Evolutionary conservation across 2,113 vertebrate species (phyloP).

Genomic region (Formicarius rufipectus): DNA sequence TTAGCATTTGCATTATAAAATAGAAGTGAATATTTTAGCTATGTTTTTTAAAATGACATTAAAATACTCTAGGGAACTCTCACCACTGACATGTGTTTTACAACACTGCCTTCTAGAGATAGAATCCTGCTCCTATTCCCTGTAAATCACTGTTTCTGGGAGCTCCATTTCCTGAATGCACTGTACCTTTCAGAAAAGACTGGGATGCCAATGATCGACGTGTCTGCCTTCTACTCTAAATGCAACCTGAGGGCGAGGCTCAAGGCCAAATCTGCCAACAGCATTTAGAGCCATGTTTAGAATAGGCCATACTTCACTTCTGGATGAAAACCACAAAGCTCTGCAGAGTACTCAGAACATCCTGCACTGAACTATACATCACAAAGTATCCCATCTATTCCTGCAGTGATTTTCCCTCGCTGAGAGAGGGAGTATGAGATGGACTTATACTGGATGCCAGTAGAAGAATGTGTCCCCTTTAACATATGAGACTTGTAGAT

Average conservation of each 20-base stretch:
- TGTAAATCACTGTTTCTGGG: background rate
- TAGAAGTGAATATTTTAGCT: conserved; percentile 13
- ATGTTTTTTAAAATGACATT: background rate
- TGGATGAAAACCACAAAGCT: background rate
- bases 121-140: background rate
- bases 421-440: fast-evolving
- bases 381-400: background rate
- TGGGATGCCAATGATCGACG: background rate
- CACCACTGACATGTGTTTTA: conserved; percentile 2
- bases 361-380: fast-evolving
- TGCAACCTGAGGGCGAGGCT: background rate
- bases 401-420: background rate
- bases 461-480: background rate
- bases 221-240: conserved; percentile 23
- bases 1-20: conserved; percentile 9
- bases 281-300: background rate
- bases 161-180: background rate
- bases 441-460: background rate
- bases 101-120: conserved; percentile 63
- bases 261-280: conserved; percentile 16
- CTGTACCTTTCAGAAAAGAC: background rate
- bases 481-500: background rate
- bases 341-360: background rate
- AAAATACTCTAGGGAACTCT: conserved; percentile 13
- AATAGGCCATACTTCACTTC: background rate